A percentile compares a stretch with the other conserved stretches of the same genome.
These are phyloP conservation scores for Cephalopholis sonnerati DNA, from an alignment of 2,113 vertebrate genomes.

Conservation along the genomic window DNA sequence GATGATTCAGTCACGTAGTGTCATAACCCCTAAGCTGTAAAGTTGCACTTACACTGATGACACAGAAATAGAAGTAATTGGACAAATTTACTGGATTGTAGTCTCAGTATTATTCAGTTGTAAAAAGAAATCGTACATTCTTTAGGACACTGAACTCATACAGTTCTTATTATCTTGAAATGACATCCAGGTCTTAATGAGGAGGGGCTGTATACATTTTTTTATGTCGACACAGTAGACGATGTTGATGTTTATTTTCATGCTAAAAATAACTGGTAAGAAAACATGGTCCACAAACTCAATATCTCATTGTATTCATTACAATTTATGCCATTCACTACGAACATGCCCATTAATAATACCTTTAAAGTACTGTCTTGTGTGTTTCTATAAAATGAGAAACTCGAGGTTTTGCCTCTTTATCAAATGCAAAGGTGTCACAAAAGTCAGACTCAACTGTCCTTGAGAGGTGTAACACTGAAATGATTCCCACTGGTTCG, in stretches of 20 bases:
- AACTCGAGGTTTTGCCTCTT: slow-evolving; percentile 45
- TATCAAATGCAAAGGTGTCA: slow-evolving; percentile 25
- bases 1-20: no score
- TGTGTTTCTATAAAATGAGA: slow-evolving; percentile 18
- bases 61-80: no score
- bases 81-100: no score
- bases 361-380: background rate
- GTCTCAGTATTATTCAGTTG: no score
- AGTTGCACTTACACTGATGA: no score
- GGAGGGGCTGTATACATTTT: background rate
- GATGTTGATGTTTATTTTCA: background rate
- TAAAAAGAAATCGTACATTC: no score
- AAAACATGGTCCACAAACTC: background rate
- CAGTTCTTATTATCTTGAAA: background rate
- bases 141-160: background rate
- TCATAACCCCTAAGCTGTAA: no score
- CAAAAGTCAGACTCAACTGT: slow-evolving; percentile 23
- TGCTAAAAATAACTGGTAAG: background rate
- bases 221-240: background rate
- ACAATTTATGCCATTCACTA: background rate
- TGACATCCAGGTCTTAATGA: background rate
- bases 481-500: slow-evolving; percentile 29
- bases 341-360: background rate
- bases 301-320: background rate
- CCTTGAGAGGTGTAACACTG: slow-evolving; percentile 45